Evolutionary conservation across 2,797 vertebrate species (phyloP).

Genomic region (Ispidina lecontei): DNA sequence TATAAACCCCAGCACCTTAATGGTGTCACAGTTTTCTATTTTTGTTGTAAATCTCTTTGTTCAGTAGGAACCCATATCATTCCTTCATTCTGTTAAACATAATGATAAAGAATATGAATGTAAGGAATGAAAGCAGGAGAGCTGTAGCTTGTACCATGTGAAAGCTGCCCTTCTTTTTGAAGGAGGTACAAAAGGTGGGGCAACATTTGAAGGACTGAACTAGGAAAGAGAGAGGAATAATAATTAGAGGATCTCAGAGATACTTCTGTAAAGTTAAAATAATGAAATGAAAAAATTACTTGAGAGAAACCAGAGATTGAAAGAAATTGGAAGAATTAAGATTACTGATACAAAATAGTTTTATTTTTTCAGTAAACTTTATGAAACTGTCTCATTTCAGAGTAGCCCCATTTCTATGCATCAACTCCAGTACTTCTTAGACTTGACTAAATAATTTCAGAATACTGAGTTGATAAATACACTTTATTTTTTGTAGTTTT

Average conservation of each 20-base stretch:
- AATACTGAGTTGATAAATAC: background rate
- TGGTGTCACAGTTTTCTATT: constrained; percentile 38
- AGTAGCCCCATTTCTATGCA: background rate
- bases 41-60: constrained; percentile 50
- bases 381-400: background rate
- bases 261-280: background rate
- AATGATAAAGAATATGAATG: constrained; percentile 23
- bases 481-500: background rate
- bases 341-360: background rate
- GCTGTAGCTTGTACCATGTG: background rate
- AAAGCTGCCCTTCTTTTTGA: constrained; percentile 37
- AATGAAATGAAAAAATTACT: background rate
- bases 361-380: background rate
- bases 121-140: constrained; percentile 10
- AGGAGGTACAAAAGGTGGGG: background rate
- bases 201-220: background rate
- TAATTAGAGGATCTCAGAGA: background rate
- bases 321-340: background rate
- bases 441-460: background rate
- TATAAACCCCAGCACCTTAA: constrained; percentile 26
- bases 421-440: background rate
- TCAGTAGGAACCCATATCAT: constrained; percentile 11
- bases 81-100: constrained; percentile 39
- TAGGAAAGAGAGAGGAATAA: background rate
- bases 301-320: background rate